Conservation (phyloP, 2,888 invertebrate species). For the Aphidius colemani region DNA sequence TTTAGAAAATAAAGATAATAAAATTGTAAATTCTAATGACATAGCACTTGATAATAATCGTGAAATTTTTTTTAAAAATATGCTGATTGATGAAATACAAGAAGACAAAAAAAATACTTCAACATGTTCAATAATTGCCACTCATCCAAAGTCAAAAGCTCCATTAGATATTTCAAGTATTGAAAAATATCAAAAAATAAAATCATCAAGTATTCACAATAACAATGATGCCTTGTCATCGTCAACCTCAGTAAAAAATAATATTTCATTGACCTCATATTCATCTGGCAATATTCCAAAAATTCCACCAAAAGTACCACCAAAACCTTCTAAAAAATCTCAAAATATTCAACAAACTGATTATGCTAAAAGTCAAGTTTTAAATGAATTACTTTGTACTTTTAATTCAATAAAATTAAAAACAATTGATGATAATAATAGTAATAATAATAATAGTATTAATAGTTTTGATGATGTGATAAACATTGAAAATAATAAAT, state of each 20-base stretch:
- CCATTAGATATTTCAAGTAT: slow-evolving; percentile 10
- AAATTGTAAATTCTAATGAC: too few relatives aligned
- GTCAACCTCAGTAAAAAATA: not conserved
- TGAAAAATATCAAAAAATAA: not conserved
- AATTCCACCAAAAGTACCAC: not conserved
- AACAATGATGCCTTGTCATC: slow-evolving; percentile 9
- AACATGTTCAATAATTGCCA: slow-evolving; percentile 37
- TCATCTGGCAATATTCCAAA: slow-evolving; percentile 13
- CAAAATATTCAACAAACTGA: slow-evolving; percentile 33
- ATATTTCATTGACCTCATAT: not conserved
- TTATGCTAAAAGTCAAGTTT: slow-evolving; percentile 47
- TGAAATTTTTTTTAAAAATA: slow-evolving; percentile 45
- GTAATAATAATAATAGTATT: too few relatives aligned
- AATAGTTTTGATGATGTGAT: not conserved
- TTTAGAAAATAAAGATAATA: not conserved
- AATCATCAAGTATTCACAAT: slow-evolving; percentile 4
- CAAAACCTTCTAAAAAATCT: not conserved
- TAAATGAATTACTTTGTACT: slow-evolving; percentile 52
- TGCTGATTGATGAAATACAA: slow-evolving; percentile 40
- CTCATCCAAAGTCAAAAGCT: slow-evolving; percentile 35
- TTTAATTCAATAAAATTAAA: slow-evolving; percentile 51
- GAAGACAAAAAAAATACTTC: slow-evolving; percentile 22
- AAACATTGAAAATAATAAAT: slow-evolving; percentile 20
- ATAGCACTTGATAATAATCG: not conserved
- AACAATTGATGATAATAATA: slow-evolving; percentile 36